phyloP scores from a whole-genome alignment of 1,140 invertebrate genomes.

The Pomacea maculata region DNA sequence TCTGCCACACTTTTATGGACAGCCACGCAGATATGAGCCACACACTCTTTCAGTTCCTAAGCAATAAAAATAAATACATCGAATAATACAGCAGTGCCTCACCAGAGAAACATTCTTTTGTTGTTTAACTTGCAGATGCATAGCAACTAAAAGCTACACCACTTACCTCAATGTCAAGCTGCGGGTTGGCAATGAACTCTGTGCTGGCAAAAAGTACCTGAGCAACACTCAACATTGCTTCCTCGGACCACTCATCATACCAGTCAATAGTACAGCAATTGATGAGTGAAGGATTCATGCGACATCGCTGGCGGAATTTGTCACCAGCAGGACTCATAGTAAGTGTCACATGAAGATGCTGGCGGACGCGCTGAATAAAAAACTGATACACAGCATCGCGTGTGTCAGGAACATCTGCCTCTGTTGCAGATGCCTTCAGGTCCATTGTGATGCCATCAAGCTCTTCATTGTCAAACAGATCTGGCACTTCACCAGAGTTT shows the following conservation, averaged over 20 bases:
- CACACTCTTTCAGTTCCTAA: conserved; percentile 55
- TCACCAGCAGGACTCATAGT: conserved; percentile 69
- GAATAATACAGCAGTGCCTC: background rate
- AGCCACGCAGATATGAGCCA: conserved; percentile 71
- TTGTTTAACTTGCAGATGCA: background rate
- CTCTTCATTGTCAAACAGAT: conserved; percentile 65
- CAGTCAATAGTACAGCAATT: conserved; percentile 67
- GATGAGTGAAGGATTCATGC: conserved; percentile 64
- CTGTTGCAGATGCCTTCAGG: conserved; percentile 57
- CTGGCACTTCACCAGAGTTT: conserved; percentile 65
- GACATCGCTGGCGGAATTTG: conserved; percentile 72
- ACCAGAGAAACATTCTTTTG: too few relatives aligned
- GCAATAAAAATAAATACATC: background rate
- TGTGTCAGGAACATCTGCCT: conserved; percentile 60
- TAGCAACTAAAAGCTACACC: background rate
- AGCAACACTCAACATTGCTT: conserved; percentile 75
- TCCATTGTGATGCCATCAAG: conserved; percentile 64
- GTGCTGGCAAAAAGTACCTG: conserved; percentile 59
- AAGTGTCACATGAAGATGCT: conserved; percentile 64
- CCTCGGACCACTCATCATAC: conserved; percentile 63
- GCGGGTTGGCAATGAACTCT: conserved; percentile 55
- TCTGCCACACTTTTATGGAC: conserved; percentile 75
- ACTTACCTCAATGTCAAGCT: conserved; percentile 52
- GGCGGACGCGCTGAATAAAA: conserved; percentile 62
- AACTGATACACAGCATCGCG: conserved; percentile 58